Evolutionary conservation across 2,113 vertebrate species (phyloP).

Genomic region (Ptyas mucosa): DNA sequence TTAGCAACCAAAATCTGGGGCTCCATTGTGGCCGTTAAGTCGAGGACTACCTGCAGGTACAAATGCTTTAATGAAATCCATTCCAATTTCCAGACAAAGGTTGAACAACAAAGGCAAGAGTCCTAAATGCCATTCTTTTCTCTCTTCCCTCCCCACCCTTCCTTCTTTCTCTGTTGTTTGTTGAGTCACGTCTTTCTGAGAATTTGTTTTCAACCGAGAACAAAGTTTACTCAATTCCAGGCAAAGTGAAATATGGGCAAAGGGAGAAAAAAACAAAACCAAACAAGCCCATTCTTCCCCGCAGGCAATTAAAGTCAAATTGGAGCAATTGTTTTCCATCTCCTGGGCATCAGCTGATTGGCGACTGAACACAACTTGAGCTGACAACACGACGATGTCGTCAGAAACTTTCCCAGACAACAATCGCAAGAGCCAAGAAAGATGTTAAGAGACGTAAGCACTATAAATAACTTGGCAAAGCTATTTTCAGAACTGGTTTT

Average conservation of each 20-base stretch:
- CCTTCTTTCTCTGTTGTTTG: not conserved
- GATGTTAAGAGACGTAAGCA: not conserved
- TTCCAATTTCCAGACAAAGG: not conserved
- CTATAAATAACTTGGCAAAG: constrained; percentile 8
- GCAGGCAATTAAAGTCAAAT: not conserved
- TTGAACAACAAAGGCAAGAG: not conserved
- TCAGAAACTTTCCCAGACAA: not conserved
- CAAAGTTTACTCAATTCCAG: not conserved
- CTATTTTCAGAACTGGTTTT: constrained; percentile 2
- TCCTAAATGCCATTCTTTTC: not conserved
- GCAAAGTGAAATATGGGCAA: not conserved
- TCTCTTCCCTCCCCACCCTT: not conserved
- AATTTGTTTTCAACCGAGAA: not conserved
- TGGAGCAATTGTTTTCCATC: not conserved
- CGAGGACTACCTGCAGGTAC: not conserved
- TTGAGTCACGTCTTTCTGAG: not conserved
- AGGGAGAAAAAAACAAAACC: not conserved
- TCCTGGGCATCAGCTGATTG: not conserved
- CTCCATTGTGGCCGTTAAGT: too few relatives aligned
- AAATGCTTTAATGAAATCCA: not conserved
- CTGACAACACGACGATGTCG: not conserved
- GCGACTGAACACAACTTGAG: not conserved
- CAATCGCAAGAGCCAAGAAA: not conserved
- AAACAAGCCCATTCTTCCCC: not conserved
- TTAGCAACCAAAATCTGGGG: not conserved